phyloP scores from a whole-genome alignment of 2,113 vertebrate genomes.

The Eudyptes chrysolophus region DNA sequence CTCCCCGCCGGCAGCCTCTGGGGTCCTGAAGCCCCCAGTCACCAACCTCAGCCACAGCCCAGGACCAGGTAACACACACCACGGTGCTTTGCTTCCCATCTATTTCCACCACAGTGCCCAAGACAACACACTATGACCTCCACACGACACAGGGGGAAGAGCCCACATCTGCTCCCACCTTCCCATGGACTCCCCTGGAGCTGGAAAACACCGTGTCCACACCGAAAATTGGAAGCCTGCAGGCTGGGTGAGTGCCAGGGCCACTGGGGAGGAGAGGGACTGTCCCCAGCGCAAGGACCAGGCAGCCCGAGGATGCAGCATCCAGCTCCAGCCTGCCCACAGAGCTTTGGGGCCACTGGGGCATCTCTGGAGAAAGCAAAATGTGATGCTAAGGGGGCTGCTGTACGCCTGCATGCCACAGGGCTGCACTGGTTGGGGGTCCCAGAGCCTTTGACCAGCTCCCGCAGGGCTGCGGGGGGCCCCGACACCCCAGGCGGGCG shows the following conservation, averaged over 20 bases:
- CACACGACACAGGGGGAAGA: not conserved
- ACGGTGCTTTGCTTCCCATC: not conserved
- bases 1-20: not conserved
- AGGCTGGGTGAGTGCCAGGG: not conserved
- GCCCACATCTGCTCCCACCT: not conserved
- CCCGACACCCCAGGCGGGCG: not conserved
- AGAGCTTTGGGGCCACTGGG: not conserved
- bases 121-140: not conserved
- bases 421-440: not conserved
- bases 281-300: not conserved
- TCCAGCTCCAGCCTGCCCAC: not conserved
- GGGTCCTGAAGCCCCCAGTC: no score
- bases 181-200: not conserved
- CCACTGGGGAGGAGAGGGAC: not conserved
- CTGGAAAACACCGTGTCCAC: not conserved
- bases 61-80: not conserved
- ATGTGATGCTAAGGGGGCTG: not conserved
- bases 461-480: not conserved
- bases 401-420: not conserved
- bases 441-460: not conserved
- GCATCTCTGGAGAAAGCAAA: not conserved
- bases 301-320: not conserved
- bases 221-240: accelerated
- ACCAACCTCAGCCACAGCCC: not conserved
- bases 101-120: not conserved